phyloP scores from a whole-genome alignment of 2,113 vertebrate species.

The Gasterosteus nipponicus region DNA sequence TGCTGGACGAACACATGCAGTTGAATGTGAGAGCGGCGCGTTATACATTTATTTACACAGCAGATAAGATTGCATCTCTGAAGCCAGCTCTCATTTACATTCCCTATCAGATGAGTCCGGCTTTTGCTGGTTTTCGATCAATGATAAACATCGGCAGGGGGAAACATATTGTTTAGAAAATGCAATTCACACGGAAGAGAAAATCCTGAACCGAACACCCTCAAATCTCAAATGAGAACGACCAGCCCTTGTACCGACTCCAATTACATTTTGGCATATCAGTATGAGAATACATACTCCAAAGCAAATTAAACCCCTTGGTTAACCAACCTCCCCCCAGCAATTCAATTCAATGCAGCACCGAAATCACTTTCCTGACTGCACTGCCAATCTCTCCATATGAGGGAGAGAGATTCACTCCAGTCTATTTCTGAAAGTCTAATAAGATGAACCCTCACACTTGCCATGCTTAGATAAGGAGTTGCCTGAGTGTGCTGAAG shows the following conservation, averaged over 20 bases:
- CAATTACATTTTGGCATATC: conserved; percentile 82
- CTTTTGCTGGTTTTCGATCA: conserved; percentile 10
- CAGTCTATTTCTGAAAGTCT: conserved; percentile 77
- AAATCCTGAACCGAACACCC: conserved; percentile 60
- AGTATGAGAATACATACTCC: conserved; percentile 76
- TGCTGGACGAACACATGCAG: not conserved
- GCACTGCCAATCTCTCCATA: conserved; percentile 71
- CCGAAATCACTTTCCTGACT: conserved; percentile 79
- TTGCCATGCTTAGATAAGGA: conserved; percentile 72
- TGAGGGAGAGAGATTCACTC: conserved; percentile 63
- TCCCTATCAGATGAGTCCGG: conserved; percentile 28
- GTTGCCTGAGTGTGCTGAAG: conserved; percentile 73
- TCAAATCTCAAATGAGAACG: conserved; percentile 77
- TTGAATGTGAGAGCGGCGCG: conserved; percentile 17
- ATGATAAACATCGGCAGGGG: conserved; percentile 16
- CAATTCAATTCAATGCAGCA: conserved; percentile 73
- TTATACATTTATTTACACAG: conserved; percentile 28
- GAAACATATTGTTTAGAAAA: conserved; percentile 53
- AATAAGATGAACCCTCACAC: conserved; percentile 76
- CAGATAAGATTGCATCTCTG: conserved; percentile 38
- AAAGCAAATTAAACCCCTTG: conserved; percentile 82
- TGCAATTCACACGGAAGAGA: conserved; percentile 32
- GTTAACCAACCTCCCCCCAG: conserved; percentile 77
- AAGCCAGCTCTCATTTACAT: conserved; percentile 31
- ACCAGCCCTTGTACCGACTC: conserved; percentile 73